Conservation (phyloP, 2,113 vertebrate species). For the Todiramphus saurophagus region DNA sequence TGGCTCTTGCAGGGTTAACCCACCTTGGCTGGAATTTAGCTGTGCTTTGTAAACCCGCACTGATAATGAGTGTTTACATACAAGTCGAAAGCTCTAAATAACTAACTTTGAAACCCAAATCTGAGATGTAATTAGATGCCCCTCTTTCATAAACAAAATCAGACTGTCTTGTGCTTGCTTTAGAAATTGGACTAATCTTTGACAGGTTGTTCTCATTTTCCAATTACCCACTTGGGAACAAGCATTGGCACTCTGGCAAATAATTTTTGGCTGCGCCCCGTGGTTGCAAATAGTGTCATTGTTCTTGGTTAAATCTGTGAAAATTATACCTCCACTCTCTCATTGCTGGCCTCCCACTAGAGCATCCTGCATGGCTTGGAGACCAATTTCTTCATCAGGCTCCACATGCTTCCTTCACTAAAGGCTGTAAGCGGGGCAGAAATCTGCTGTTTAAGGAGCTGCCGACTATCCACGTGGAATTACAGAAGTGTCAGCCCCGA, state of each 20-base stretch:
- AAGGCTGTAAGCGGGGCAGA: background rate
- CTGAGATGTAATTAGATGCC: slow-evolving; percentile 10
- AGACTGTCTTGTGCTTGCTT: slow-evolving; percentile 36
- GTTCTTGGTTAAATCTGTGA: slow-evolving; percentile 62
- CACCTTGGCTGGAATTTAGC: background rate
- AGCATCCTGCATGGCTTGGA: slow-evolving; percentile 17
- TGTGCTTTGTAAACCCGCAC: background rate
- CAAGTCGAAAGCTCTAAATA: background rate
- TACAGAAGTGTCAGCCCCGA: background rate
- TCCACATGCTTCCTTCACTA: slow-evolving; percentile 10
- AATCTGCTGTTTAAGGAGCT: background rate
- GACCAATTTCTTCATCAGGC: slow-evolving; percentile 19
- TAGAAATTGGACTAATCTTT: slow-evolving; percentile 63
- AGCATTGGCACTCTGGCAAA: slow-evolving; percentile 17
- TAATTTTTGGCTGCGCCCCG: slow-evolving; percentile 35
- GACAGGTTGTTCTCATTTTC: slow-evolving; percentile 67
- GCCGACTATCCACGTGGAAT: background rate
- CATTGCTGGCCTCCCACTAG: background rate
- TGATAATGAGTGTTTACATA: background rate
- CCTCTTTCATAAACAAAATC: slow-evolving; percentile 51
- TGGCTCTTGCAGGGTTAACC: background rate
- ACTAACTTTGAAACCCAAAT: slow-evolving; percentile 33
- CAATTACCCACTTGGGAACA: slow-evolving; percentile 43
- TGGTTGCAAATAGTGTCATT: slow-evolving; percentile 48
- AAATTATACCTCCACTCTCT: background rate